A percentile compares a stretch with the other conserved stretches of the same genome.
These are phyloP conservation scores for Tupaia tana DNA, from an alignment of 2,113 vertebrate species.

Conservation along the genomic window DNA sequence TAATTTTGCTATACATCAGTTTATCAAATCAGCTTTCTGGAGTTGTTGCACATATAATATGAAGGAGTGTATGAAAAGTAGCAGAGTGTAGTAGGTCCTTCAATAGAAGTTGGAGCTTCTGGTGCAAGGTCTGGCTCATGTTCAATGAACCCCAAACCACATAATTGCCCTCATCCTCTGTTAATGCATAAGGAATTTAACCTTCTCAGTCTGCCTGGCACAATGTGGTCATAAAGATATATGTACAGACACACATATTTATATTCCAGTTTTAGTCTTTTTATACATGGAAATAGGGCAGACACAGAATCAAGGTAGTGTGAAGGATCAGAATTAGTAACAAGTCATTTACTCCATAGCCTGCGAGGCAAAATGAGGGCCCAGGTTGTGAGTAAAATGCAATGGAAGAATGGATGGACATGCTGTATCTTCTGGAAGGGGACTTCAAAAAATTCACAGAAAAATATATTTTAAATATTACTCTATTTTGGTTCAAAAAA, in stretches of 20 bases:
- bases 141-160: not conserved
- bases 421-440: not conserved
- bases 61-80: not conserved
- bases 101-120: not conserved
- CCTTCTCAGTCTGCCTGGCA: not conserved
- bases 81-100: not conserved
- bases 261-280: conserved; percentile 15
- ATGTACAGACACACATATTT: not conserved
- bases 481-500: no score
- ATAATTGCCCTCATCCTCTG: not conserved
- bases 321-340: not conserved
- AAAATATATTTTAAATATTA: no score
- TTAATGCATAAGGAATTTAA: not conserved
- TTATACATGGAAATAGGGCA: not conserved
- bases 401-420: not conserved
- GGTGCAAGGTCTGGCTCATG: not conserved
- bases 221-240: not conserved
- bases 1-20: not conserved
- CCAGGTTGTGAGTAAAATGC: not conserved
- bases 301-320: not conserved
- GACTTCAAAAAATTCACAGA: no score
- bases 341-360: not conserved
- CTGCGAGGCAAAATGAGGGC: not conserved
- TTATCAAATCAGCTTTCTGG: not conserved
- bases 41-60: no score